Conservation (phyloP, 2,888 invertebrate genomes). For the Ophraella communa region DNA sequence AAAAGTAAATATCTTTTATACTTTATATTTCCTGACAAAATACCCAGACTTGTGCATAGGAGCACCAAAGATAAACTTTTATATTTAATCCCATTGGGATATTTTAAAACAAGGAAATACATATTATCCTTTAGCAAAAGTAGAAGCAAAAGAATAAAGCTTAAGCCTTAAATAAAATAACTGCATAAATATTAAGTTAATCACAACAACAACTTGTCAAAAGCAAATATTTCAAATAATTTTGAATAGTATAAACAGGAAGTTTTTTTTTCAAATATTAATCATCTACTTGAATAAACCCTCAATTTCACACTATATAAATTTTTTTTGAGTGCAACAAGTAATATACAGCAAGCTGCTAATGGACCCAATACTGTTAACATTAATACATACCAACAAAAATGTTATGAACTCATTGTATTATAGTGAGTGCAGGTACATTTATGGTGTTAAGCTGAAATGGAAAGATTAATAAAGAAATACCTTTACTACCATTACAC, state of each 20-base stretch:
- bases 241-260: too few relatives aligned
- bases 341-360: neutral
- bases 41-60: too few relatives aligned
- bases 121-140: neutral
- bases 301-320: neutral
- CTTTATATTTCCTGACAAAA: too few relatives aligned
- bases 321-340: neutral
- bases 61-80: too few relatives aligned
- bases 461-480: neutral
- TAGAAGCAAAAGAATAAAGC: neutral
- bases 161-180: neutral
- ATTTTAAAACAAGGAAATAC: too few relatives aligned
- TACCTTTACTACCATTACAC: neutral
- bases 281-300: too few relatives aligned
- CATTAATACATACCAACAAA: neutral
- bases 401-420: neutral
- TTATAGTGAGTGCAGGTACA: neutral
- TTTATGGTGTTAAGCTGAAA: neutral
- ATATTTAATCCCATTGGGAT: too few relatives aligned
- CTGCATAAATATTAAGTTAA: too few relatives aligned
- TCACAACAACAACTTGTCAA: too few relatives aligned
- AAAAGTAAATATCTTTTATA: too few relatives aligned
- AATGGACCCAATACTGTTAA: neutral
- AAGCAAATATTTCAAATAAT: too few relatives aligned
- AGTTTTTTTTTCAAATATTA: too few relatives aligned